Conservation (phyloP, 2,797 vertebrate species). For the Craterocephalus amniculus region DNA sequence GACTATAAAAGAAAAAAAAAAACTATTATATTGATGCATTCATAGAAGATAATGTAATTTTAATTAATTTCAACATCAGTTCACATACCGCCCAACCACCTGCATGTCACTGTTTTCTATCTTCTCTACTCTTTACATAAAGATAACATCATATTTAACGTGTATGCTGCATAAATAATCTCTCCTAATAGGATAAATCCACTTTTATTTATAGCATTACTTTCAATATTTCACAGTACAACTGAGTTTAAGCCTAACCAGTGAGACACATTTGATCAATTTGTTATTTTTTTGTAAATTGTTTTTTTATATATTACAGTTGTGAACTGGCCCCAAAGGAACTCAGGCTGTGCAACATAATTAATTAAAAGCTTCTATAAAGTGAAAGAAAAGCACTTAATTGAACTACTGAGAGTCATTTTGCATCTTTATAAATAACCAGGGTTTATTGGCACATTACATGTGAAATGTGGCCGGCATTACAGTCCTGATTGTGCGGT, state of each 20-base stretch:
- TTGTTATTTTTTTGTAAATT: conserved; percentile 12
- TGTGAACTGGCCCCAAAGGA: conserved; percentile 27
- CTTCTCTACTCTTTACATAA: not conserved
- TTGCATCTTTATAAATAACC: conserved; percentile 44
- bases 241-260: not conserved
- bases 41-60: not conserved
- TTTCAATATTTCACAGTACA: not conserved
- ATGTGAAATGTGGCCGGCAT: conserved; percentile 33
- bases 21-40: not conserved
- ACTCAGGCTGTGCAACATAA: conserved; percentile 24
- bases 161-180: not conserved
- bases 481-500: conserved; percentile 38
- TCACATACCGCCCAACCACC: not conserved
- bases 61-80: too few species aligned
- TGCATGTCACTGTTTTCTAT: not conserved
- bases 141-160: not conserved
- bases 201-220: not conserved
- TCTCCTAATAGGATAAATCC: not conserved
- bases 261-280: not conserved
- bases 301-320: conserved; percentile 6
- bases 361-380: conserved; percentile 32
- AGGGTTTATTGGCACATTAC: conserved; percentile 29
- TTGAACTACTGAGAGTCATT: conserved; percentile 18
- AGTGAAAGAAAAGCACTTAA: conserved; percentile 32
- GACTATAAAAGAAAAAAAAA: not conserved